Percentiles rank a stretch among this genome's conserved stretches.
phyloP scores from a whole-genome alignment of 2,797 vertebrate genomes.

The Psittacula echo region DNA sequence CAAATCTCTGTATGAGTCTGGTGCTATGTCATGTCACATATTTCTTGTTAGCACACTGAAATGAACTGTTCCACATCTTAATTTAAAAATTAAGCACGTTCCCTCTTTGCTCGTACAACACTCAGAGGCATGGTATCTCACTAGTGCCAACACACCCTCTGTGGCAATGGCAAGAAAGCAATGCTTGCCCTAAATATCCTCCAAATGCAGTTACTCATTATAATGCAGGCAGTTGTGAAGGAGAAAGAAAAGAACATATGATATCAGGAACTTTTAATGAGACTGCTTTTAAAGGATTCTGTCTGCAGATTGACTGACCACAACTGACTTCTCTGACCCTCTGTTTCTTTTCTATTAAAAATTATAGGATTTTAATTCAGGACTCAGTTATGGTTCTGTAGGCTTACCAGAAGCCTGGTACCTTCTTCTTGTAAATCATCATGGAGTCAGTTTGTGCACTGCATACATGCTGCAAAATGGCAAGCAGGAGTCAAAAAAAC shows the following conservation, averaged over 20 bases:
- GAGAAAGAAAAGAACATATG: neutral
- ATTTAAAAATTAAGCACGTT: neutral
- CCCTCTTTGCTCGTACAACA: accelerated
- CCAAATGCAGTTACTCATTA: neutral
- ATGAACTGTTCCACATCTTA: neutral
- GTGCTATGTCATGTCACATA: accelerated
- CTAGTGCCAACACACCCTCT: neutral
- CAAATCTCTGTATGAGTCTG: neutral
- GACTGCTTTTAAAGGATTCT: neutral
- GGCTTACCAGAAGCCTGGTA: neutral
- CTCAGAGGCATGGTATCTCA: neutral
- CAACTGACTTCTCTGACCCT: neutral
- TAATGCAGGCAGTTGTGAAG: neutral
- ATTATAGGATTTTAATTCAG: neutral
- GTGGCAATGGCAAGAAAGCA: neutral
- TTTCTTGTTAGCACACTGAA: neutral
- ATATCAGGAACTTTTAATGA: neutral
- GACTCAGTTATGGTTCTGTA: neutral
- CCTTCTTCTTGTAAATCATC: neutral
- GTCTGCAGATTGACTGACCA: neutral
- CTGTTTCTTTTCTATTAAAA: neutral
- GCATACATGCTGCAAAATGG: neutral
- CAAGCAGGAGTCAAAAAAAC: neutral
- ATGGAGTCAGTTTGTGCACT: neutral
- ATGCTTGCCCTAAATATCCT: neutral